phyloP scores from a whole-genome alignment of 2,113 vertebrate genomes.

The Sporophila hypoxantha region DNA sequence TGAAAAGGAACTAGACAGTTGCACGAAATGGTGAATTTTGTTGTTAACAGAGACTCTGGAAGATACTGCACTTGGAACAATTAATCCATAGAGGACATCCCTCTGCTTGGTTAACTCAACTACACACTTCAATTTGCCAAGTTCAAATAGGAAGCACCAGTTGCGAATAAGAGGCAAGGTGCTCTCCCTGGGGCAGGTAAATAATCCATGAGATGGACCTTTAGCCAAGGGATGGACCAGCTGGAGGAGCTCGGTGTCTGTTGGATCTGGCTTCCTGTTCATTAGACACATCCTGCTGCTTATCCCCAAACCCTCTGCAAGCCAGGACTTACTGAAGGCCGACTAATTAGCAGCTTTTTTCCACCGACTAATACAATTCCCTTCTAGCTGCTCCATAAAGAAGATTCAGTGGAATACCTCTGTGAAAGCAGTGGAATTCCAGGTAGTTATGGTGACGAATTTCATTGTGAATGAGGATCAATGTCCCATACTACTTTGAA shows the following conservation, averaged over 20 bases:
- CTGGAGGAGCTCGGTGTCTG: not conserved
- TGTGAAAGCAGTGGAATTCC: slow-evolving; percentile 52
- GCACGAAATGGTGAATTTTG: not conserved
- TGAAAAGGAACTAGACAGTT: not conserved
- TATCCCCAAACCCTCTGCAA: not conserved
- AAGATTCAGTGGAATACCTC: slow-evolving; percentile 60
- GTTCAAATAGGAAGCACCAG: not conserved
- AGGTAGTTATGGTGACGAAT: slow-evolving; percentile 70
- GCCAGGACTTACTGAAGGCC: slow-evolving; percentile 35
- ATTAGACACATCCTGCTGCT: not conserved
- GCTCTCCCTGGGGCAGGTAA: not conserved
- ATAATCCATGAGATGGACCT: not conserved
- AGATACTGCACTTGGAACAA: not conserved
- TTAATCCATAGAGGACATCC: not conserved
- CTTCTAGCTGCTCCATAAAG: slow-evolving; percentile 42
- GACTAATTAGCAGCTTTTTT: slow-evolving; percentile 29
- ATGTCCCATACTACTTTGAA: slow-evolving; percentile 68
- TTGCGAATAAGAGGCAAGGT: not conserved
- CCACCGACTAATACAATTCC: slow-evolving; percentile 9
- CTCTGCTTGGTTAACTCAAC: not conserved
- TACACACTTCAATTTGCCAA: not conserved
- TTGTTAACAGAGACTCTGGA: not conserved
- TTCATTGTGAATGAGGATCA: slow-evolving; percentile 72
- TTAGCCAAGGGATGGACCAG: not conserved
- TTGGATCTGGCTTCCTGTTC: not conserved